Percentiles rank a stretch among this genome's conserved stretches.
Conservation (phyloP, 2,888 invertebrate species). For the Rotaria macrura region DNA sequence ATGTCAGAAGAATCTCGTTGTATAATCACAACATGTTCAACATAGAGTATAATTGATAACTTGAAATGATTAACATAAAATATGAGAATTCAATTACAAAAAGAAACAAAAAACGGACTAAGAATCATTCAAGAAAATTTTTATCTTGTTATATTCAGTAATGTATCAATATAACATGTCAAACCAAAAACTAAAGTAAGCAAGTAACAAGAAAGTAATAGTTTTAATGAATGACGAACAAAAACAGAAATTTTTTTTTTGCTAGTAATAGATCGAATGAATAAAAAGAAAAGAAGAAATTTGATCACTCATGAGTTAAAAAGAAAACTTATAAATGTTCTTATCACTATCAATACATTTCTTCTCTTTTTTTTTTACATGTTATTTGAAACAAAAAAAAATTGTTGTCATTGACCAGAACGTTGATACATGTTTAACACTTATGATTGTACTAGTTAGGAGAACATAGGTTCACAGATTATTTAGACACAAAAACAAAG, state of each 20-base stretch:
- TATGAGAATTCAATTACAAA: background rate
- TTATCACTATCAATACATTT: background rate
- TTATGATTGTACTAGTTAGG: background rate
- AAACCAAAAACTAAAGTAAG: background rate
- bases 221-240: no score
- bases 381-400: background rate
- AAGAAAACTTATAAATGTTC: background rate
- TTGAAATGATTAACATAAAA: background rate
- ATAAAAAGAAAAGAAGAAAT: background rate
- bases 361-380: background rate
- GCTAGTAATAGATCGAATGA: background rate
- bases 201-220: background rate
- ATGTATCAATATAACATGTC: background rate
- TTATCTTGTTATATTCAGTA: background rate
- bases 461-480: background rate
- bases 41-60: background rate
- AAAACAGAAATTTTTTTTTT: background rate
- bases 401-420: background rate
- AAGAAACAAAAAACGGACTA: background rate
- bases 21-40: background rate
- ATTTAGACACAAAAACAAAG: background rate
- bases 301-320: background rate
- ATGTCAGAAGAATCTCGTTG: background rate
- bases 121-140: background rate
- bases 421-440: background rate